phyloP scores from a whole-genome alignment of 2,113 vertebrate species.

The Colaptes auratus region DNA sequence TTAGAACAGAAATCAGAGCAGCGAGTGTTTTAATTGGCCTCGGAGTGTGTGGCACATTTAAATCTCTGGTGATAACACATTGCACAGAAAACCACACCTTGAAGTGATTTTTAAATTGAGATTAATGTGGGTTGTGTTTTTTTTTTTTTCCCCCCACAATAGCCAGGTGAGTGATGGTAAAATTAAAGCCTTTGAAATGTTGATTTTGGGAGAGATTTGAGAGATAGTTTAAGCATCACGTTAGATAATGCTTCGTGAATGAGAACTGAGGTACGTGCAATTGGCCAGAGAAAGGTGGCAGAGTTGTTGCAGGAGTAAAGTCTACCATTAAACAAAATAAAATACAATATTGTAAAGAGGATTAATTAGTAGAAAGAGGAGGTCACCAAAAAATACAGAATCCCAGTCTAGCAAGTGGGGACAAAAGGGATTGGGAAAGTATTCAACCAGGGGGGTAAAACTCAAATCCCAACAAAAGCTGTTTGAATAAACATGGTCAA shows the following conservation, averaged over 20 bases:
- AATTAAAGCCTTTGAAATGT: not conserved
- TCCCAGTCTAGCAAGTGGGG: not conserved
- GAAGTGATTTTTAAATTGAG: conserved; percentile 8
- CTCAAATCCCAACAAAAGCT: not conserved
- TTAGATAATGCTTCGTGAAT: not conserved
- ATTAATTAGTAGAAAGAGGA: not conserved
- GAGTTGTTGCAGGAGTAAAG: conserved; percentile 55
- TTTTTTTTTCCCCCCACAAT: not conserved
- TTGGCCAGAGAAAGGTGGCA: conserved; percentile 56
- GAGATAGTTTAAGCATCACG: not conserved
- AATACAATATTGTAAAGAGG: not conserved
- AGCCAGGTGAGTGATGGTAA: not conserved
- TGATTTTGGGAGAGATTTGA: not conserved
- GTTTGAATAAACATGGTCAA: not conserved
- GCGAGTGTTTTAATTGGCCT: conserved; percentile 7
- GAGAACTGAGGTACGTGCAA: not conserved
- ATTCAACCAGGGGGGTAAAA: not conserved
- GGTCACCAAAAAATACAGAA: not conserved
- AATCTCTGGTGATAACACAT: not conserved
- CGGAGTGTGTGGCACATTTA: not conserved
- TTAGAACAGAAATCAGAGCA: not conserved
- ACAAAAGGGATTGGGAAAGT: not conserved
- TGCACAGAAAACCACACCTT: not conserved
- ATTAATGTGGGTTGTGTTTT: not conserved
- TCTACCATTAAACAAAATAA: not conserved